phyloP scores from a whole-genome alignment of 2,113 vertebrate genomes.

The Apteryx mantelli region DNA sequence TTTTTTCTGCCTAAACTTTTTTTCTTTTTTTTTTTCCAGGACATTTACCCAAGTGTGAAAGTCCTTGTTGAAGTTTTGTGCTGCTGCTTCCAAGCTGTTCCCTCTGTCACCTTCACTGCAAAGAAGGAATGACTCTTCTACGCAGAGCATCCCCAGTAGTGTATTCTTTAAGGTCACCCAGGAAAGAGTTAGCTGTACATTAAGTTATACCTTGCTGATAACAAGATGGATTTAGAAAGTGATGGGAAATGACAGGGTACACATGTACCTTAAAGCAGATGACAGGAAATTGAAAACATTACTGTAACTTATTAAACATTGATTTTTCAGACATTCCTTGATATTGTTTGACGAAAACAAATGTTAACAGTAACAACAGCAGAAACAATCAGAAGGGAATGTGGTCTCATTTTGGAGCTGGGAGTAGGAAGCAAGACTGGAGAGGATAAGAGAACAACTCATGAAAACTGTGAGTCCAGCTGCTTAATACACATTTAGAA shows the following conservation, averaged over 20 bases:
- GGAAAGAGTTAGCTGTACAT: constrained; percentile 64
- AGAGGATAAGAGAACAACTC: neutral
- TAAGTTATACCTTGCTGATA: constrained; percentile 70
- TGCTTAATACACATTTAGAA: neutral
- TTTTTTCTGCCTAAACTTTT: neutral
- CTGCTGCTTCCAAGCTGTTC: neutral
- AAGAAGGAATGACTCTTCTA: constrained; percentile 29
- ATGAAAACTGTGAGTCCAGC: neutral
- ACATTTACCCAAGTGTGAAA: neutral
- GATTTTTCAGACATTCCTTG: constrained; percentile 70
- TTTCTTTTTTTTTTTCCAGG: neutral
- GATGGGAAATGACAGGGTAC: constrained; percentile 67
- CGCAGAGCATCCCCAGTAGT: neutral
- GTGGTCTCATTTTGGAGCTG: neutral
- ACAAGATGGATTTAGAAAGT: constrained; percentile 70
- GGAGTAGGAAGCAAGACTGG: neutral
- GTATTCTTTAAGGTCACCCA: constrained; percentile 61
- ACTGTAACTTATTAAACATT: constrained; percentile 74
- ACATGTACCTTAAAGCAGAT: constrained; percentile 65
- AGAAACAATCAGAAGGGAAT: neutral
- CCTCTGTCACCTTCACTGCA: constrained; percentile 35
- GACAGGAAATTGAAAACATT: constrained; percentile 75
- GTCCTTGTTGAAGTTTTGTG: constrained; percentile 10
- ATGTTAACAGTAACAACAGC: constrained; percentile 47
- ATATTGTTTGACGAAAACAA: constrained; percentile 68